Percentiles rank a stretch among this genome's conserved stretches.
Conservation (phyloP, 2,797 vertebrate genomes). For the Steatocranus sp. region DNA sequence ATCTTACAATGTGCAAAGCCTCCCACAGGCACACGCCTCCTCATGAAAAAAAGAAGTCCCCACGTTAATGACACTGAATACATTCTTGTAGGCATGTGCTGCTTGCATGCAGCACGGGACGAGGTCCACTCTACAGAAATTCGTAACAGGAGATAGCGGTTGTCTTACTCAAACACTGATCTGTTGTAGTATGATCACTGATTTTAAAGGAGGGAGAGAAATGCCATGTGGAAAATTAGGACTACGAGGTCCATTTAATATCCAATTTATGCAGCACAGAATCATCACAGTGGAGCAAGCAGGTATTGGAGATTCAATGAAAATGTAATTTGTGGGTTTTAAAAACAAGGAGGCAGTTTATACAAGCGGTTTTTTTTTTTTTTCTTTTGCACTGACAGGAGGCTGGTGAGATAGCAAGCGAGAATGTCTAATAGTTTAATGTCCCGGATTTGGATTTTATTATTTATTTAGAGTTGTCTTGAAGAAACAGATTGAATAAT, state of each 20-base stretch:
- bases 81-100: slow-evolving; percentile 40
- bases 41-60: neutral
- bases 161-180: neutral
- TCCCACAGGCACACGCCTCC: neutral
- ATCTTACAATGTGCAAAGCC: slow-evolving; percentile 31
- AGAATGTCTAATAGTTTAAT: neutral
- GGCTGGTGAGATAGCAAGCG: neutral
- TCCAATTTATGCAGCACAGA: neutral
- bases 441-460: neutral
- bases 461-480: neutral
- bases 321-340: neutral
- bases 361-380: neutral
- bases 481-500: neutral
- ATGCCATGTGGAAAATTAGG: neutral
- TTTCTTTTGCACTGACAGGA: neutral
- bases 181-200: neutral
- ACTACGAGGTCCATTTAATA: neutral
- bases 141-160: neutral
- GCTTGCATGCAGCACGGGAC: neutral
- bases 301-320: neutral
- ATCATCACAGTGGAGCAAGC: neutral
- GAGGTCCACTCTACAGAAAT: neutral
- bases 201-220: neutral
- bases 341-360: neutral
- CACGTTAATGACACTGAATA: slow-evolving; percentile 15